Base-by-base conservation (phyloP, 2,888 invertebrate genomes). In the Leptopilina syphax region DNA sequence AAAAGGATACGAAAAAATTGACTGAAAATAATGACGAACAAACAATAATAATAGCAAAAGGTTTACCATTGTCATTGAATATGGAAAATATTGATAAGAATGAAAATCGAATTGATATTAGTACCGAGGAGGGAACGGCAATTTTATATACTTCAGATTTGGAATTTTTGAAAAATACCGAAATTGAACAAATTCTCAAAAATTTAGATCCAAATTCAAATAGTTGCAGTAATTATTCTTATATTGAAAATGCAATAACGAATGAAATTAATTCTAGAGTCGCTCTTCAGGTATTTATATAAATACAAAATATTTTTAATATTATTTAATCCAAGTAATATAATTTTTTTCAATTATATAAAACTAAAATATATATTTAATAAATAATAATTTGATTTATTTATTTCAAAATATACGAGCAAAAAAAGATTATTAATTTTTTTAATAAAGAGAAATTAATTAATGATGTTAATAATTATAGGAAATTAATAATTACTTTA, bases 241-340 rank as follows among this genome's bases (percentile, higher is more conserved):
- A 93, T 24, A 84, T 93, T 77, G 93, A 94, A 81, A 90, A 88
- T 27, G 90, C 93, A 50, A 92, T 93, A 18, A 88, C 92, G 0
- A 91, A 92, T 34, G 92, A 93, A 85, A 92, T 94, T 7, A 93
- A 92, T 63, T 92, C 93, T 8, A 87, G 87, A 24, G 91, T 93
- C 4, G 92, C 93, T 1, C 83, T 81, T 13, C 89, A 92, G 81
- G 92, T 92, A 3, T 5, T 92, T 90, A 50, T 92, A 92, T 6
- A 41, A 47, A 47, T 1, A 47, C 92, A 89, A 77, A 91, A 18
- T 18, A 18, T 18, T 18, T 18, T 18, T 18, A 18, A 18, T 18
- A 18, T 18, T 18, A 18, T 18, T 18, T 18, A 18, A 18, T 18
- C 18, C 18, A 18, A 18, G 0, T 18, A 18, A 18, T 18, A 18